phyloP scores from a whole-genome alignment of 2,888 invertebrate species.

The Leptopilina myrica region DNA sequence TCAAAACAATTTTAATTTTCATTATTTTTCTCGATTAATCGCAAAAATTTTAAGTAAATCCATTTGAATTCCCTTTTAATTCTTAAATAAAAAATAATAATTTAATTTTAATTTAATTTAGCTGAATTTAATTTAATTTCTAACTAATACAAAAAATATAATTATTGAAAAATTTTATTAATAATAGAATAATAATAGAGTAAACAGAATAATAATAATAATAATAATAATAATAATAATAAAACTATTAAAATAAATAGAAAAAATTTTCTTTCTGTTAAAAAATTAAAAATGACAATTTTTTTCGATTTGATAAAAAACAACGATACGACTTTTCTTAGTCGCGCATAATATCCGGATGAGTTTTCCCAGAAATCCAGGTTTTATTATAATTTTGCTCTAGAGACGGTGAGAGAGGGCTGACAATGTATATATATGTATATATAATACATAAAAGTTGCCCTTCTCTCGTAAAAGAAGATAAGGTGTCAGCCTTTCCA shows the following conservation, averaged over 20 bases:
- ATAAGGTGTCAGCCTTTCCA: conserved; percentile 14
- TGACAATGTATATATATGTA: neutral
- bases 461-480: conserved; percentile 18
- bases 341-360: conserved; percentile 18
- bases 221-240: neutral
- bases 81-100: no score
- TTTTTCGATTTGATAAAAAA: conserved; percentile 28
- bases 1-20: no score
- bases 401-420: neutral
- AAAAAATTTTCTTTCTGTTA: neutral
- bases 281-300: neutral
- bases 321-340: conserved; percentile 13
- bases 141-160: no score
- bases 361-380: conserved; percentile 6
- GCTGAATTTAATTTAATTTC: no score
- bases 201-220: neutral
- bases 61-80: no score
- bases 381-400: conserved; percentile 15
- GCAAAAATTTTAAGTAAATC: no score
- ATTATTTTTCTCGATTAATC: no score
- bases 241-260: neutral
- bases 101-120: no score
- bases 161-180: neutral
- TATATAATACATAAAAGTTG: neutral
- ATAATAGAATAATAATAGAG: no score